Evolutionary conservation across 2,113 vertebrate genomes (phyloP).

Genomic region (Upupa epops): DNA sequence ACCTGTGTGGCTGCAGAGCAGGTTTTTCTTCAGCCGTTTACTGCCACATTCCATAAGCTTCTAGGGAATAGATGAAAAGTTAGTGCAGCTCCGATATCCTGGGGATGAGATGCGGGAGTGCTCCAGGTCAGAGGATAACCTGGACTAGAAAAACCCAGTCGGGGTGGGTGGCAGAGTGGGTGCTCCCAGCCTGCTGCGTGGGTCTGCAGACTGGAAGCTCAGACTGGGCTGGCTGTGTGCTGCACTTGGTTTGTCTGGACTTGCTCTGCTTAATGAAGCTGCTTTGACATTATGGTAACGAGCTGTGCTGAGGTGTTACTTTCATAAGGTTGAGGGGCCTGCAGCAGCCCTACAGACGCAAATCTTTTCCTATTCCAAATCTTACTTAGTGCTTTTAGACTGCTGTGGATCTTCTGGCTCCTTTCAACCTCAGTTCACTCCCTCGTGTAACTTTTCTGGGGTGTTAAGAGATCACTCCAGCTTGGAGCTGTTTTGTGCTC

Average conservation of each 20-base stretch:
- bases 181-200: background rate
- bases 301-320: background rate
- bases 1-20: background rate
- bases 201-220: background rate
- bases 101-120: background rate
- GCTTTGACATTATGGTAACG: background rate
- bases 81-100: background rate
- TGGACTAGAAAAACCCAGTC: rapidly evolving
- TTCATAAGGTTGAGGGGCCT: background rate
- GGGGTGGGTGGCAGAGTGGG: background rate
- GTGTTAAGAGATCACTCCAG: rapidly evolving
- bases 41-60: background rate
- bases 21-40: background rate
- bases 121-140: background rate
- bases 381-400: background rate
- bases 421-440: rapidly evolving
- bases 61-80: background rate
- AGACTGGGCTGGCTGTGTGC: background rate
- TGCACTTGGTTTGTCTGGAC: background rate
- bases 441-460: background rate
- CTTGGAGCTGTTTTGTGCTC: background rate
- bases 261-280: background rate
- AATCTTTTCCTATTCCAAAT: background rate
- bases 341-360: background rate
- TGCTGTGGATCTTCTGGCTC: rapidly evolving